These are phyloP conservation scores for Tillus elongatus DNA, from an alignment of 2,888 invertebrate genomes.

Conservation along the genomic window DNA sequence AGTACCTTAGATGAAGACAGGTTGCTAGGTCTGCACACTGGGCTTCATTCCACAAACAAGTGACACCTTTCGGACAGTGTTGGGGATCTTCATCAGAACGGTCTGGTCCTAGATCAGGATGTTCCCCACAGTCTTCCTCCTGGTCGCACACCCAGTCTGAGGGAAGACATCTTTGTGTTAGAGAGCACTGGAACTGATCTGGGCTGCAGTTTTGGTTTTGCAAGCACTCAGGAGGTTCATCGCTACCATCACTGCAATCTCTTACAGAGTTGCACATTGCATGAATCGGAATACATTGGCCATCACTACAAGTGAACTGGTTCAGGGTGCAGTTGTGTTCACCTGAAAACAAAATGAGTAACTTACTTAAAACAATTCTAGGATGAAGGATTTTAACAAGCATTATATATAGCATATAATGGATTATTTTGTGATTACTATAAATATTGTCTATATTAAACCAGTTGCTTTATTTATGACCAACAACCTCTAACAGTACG, in stretches of 20 bases:
- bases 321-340: conserved; percentile 40
- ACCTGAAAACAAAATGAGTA: conserved; percentile 17
- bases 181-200: conserved; percentile 66
- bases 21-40: conserved; percentile 51
- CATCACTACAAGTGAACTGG: conserved; percentile 48
- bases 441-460: too few species aligned
- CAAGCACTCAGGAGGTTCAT: conserved; percentile 50
- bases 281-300: conserved; percentile 52
- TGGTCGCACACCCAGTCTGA: conserved; percentile 64
- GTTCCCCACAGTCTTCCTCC: conserved; percentile 63
- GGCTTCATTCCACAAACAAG: conserved; percentile 59
- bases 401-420: too few species aligned
- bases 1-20: conserved; percentile 53
- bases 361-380: too few species aligned
- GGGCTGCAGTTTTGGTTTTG: conserved; percentile 47
- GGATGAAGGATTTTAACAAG: too few species aligned
- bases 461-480: too few species aligned
- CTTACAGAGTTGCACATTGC: conserved; percentile 56
- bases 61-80: conserved; percentile 52
- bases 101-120: conserved; percentile 45
- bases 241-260: conserved; percentile 57
- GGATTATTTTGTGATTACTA: too few species aligned
- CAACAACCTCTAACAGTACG: too few species aligned
- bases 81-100: conserved; percentile 60
- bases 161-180: conserved; percentile 64